A percentile compares a stretch with the other conserved stretches of the same genome.
Evolutionary conservation across 2,888 invertebrate genomes (phyloP).

Genomic region (Mechanitis messenoides): DNA sequence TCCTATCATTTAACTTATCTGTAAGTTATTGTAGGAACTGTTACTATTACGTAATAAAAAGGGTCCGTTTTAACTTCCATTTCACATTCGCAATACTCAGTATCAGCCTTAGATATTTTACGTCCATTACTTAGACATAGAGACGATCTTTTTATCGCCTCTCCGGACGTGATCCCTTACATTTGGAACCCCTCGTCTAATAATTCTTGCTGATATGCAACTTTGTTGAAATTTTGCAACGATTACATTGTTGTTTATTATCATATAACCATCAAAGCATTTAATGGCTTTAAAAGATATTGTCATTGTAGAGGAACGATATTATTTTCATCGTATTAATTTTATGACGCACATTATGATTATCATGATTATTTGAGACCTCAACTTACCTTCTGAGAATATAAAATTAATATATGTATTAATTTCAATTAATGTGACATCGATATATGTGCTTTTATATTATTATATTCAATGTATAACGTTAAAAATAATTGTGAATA

Average conservation of each 20-base stretch:
- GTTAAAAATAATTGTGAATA: not conserved
- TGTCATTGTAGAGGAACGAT: not conserved
- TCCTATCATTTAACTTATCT: not conserved
- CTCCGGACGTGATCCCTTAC: conserved; percentile 20
- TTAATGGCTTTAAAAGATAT: conserved; percentile 5
- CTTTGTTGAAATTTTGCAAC: conserved; percentile 11
- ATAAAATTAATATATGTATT: not conserved
- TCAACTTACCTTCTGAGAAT: too few species aligned
- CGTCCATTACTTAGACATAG: conserved; percentile 26
- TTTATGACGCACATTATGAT: too few species aligned
- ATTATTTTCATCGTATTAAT: too few species aligned
- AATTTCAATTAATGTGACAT: too few species aligned
- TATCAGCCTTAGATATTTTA: conserved; percentile 24
- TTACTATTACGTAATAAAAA: conserved; percentile 1
- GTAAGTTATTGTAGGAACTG: not conserved
- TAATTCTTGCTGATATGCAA: conserved; percentile 14
- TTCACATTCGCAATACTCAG: conserved; percentile 6
- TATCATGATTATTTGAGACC: too few species aligned
- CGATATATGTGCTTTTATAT: too few species aligned
- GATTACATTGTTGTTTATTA: conserved; percentile 5
- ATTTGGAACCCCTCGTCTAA: conserved; percentile 11
- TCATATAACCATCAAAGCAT: not conserved
- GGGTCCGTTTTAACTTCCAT: not conserved
- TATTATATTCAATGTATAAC: not conserved
- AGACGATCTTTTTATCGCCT: conserved; percentile 25